phyloP scores from a whole-genome alignment of 2,113 vertebrate genomes.

The Copsychus sechellarum region DNA sequence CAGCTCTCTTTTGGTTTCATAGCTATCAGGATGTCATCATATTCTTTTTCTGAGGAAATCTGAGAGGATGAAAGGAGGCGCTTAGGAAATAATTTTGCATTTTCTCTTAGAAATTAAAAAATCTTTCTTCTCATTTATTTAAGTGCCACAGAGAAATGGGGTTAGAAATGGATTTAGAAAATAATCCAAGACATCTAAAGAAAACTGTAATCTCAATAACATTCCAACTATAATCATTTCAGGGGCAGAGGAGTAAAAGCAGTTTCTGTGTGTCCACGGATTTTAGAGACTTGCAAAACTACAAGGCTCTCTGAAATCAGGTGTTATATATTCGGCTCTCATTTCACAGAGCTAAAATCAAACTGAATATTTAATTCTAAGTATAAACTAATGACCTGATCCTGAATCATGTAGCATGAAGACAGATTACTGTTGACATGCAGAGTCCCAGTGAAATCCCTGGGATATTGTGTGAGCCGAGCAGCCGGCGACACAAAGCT shows the following conservation, averaged over 20 bases:
- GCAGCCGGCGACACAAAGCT: background rate
- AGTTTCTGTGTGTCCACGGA: background rate
- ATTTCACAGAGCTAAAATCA: constrained; percentile 41
- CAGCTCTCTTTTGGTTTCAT: background rate
- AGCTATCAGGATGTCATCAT: constrained; percentile 6
- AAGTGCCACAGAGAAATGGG: background rate
- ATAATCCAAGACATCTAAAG: constrained; percentile 43
- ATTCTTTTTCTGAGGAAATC: constrained; percentile 2
- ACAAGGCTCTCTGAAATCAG: constrained; percentile 5
- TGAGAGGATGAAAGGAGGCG: background rate
- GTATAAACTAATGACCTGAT: constrained; percentile 65
- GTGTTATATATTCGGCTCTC: constrained; percentile 35
- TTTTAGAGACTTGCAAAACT: background rate
- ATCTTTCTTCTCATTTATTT: constrained; percentile 31
- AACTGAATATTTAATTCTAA: constrained; percentile 61
- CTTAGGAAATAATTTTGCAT: constrained; percentile 31
- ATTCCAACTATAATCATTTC: background rate
- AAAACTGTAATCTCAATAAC: constrained; percentile 5
- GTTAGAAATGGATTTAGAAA: constrained; percentile 43
- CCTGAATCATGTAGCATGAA: constrained; percentile 41
- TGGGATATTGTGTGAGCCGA: constrained; percentile 32
- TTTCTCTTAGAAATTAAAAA: constrained; percentile 47
- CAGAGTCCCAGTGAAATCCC: constrained; percentile 45
- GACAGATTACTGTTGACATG: constrained; percentile 60
- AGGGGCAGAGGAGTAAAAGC: background rate